phyloP scores from a whole-genome alignment of 2,888 invertebrate species.

The Frankliniella fusca region DNA sequence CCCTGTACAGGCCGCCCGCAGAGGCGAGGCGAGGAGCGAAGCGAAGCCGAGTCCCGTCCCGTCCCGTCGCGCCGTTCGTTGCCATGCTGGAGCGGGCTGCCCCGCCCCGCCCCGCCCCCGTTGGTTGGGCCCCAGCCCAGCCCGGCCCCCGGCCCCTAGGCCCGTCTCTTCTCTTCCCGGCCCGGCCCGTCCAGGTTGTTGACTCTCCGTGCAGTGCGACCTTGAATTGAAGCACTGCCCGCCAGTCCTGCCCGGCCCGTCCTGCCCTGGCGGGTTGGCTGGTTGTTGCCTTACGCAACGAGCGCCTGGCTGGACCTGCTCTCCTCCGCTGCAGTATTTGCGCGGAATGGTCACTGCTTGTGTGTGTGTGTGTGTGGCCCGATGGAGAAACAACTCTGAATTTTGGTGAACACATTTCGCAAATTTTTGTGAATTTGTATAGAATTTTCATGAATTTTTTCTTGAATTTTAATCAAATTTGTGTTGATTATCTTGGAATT shows the following conservation, averaged over 20 bases:
- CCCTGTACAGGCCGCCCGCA: too few species aligned
- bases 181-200: slow-evolving; percentile 4
- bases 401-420: too few species aligned
- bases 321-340: neutral
- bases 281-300: slow-evolving; percentile 9
- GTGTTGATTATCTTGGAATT: too few species aligned
- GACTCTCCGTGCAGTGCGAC: neutral
- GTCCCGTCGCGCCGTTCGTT: neutral
- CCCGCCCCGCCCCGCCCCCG: neutral
- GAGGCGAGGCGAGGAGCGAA: neutral
- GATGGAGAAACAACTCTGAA: too few species aligned
- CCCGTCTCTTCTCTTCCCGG: neutral
- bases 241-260: neutral
- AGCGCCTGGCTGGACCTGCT: neutral
- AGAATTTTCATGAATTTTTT: too few species aligned
- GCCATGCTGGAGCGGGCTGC: neutral
- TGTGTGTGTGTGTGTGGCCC: too few species aligned
- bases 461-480: too few species aligned
- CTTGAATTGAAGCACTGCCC: slow-evolving; percentile 17
- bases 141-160: neutral
- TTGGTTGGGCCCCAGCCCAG: neutral
- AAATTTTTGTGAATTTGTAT: too few species aligned
- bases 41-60: neutral
- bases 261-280: neutral
- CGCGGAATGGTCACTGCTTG: too few species aligned